phyloP scores from a whole-genome alignment of 2,113 vertebrate genomes.

The Oreochromis niloticus region DNA sequence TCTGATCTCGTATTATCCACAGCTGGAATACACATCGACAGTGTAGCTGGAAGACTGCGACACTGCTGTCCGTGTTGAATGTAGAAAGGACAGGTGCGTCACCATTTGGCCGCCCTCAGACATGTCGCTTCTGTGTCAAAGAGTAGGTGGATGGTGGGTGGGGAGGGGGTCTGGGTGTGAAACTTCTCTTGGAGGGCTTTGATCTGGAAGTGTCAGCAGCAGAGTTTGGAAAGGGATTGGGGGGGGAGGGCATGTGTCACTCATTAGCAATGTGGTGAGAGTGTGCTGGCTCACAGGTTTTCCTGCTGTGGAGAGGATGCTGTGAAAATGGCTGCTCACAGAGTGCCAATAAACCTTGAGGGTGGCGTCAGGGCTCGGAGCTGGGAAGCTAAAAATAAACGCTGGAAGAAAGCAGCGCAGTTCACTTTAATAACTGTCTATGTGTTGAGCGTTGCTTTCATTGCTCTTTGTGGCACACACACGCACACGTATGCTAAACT shows the following conservation, averaged over 20 bases:
- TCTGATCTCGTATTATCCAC: constrained; percentile 31
- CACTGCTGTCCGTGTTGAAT: neutral
- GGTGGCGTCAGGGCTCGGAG: constrained; percentile 14
- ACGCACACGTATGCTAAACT: constrained; percentile 50
- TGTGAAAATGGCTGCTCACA: constrained; percentile 55
- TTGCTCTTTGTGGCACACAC: constrained; percentile 24
- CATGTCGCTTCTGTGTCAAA: constrained; percentile 61
- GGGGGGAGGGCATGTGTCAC: constrained; percentile 58
- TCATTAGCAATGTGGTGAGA: constrained; percentile 71
- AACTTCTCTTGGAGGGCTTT: constrained; percentile 62
- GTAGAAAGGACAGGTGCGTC: constrained; percentile 64
- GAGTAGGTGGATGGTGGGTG: constrained; percentile 33
- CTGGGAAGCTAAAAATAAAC: neutral
- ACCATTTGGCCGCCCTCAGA: constrained; percentile 64
- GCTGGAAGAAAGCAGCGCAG: neutral
- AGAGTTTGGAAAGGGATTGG: neutral
- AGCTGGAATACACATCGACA: constrained; percentile 47
- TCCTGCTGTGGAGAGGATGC: constrained; percentile 47
- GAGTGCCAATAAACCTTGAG: constrained; percentile 51
- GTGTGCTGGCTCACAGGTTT: constrained; percentile 42
- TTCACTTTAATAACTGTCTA: constrained; percentile 10
- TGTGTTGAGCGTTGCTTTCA: constrained; percentile 19
- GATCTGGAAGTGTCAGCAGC: constrained; percentile 65
- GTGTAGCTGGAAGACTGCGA: neutral
- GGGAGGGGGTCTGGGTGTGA: constrained; percentile 11